Conservation (phyloP, 2,797 vertebrate genomes). For the Scyliorhinus canicula region DNA sequence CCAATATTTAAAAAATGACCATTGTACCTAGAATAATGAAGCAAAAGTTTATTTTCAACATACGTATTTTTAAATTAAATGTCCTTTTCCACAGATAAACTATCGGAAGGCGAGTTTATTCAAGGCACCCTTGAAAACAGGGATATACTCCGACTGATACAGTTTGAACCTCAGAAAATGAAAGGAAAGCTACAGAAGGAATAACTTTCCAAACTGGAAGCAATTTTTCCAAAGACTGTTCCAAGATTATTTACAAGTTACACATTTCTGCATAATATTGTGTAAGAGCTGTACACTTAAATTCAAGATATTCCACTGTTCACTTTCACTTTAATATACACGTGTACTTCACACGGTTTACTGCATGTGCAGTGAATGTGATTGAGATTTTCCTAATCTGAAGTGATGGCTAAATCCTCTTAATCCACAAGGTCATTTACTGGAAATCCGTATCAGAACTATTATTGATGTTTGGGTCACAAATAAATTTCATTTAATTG, state of each 20-base stretch:
- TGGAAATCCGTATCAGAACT: not conserved
- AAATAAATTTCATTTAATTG: not conserved
- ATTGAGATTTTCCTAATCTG: slow-evolving; percentile 57
- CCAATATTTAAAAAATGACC: not conserved
- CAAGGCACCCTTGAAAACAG: slow-evolving; percentile 79
- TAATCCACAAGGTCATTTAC: slow-evolving; percentile 46
- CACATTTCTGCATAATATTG: not conserved
- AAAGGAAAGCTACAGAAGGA: slow-evolving; percentile 72
- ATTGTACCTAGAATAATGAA: not conserved
- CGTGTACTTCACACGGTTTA: not conserved
- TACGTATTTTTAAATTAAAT: not conserved
- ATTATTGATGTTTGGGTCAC: not conserved
- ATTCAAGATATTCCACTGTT: slow-evolving; percentile 45
- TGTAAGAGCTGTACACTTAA: not conserved
- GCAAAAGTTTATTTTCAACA: not conserved
- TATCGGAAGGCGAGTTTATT: slow-evolving; percentile 79
- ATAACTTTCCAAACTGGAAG: slow-evolving; percentile 47
- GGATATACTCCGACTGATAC: slow-evolving; percentile 81
- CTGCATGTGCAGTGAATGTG: slow-evolving; percentile 35
- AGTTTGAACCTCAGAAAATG: slow-evolving; percentile 78
- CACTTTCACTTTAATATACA: not conserved
- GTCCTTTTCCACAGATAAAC: slow-evolving; percentile 64
- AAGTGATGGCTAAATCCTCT: slow-evolving; percentile 54
- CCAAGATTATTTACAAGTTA: slow-evolving; percentile 34
- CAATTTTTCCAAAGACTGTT: slow-evolving; percentile 17